Base-by-base conservation (phyloP, 1,140 invertebrate species). In the Lordiphosa collinella region DNA sequence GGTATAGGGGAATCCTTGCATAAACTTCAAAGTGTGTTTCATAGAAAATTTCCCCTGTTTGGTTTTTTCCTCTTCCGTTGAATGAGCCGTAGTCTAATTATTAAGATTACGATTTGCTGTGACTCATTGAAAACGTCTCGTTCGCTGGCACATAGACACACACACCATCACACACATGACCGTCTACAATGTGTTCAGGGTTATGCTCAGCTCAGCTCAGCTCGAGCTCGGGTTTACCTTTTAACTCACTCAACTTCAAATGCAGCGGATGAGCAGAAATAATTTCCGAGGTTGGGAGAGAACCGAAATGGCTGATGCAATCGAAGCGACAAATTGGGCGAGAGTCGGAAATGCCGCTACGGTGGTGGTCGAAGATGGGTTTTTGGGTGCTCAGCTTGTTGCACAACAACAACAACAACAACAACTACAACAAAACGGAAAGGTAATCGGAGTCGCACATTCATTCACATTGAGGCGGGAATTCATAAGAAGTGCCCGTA, bases 301-400 rank as follows among this genome's bases (percentile, higher is more conserved):
- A 58, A 49, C 50, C 43, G 60, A 56, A 76, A 71, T 80, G 75
- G 75, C 75, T 80, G 75, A 80, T 80, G 75, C 76, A 80, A 80
- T 80, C 56, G 38, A 12, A 38, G 38, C 40, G 36, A 11, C 41
- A 41, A 80, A 75, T 80, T 80, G 61, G 70, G 75, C 52, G 76
- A 79, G 76, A 59, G 55, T 25, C 50, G 41, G 32, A 16, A 35
- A 22, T 44, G 47, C 37, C 59, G 48, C 64, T 54, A 22, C 62
- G 34, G 25, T 62, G 67, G 57, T 67, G 63, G 60, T 59, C 62
- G 60, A 13, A 25, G 22, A 25, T 12, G 36, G 16, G 29, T 10
- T 67, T 38, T 49, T 64, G 55, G 50, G 37, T 54, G 50, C 12
- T 47, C 35, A 16, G 48, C 40, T 48, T 60, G 63, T 79, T 80